These are phyloP conservation scores for Tanypteryx hageni DNA, from an alignment of 2,888 invertebrate species.

Conservation along the genomic window DNA sequence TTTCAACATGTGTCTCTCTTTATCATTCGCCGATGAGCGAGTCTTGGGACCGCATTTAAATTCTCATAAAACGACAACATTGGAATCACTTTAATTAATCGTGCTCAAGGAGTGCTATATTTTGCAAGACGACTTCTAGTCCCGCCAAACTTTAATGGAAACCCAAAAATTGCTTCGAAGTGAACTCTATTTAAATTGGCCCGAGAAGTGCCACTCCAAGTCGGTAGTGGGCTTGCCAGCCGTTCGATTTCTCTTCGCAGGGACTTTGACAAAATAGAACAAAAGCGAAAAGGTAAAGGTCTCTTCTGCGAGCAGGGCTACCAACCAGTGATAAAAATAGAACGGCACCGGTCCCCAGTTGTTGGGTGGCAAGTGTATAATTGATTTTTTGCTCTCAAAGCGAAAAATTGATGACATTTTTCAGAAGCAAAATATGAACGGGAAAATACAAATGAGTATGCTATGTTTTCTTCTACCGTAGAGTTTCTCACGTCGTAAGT, in stretches of 20 bases:
- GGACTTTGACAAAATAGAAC: constrained; percentile 47
- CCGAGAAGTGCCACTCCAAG: background rate
- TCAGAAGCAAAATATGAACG: background rate
- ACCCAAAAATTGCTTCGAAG: background rate
- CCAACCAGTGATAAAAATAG: background rate
- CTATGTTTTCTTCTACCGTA: background rate
- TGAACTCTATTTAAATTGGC: constrained; percentile 24
- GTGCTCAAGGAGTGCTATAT: no score
- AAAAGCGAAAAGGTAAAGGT: constrained; percentile 33
- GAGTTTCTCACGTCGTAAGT: constrained; percentile 14
- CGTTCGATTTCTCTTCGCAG: background rate
- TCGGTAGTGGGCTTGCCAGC: background rate
- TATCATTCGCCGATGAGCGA: no score
- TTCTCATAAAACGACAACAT: no score
- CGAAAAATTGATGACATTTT: background rate
- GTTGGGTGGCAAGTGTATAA: background rate
- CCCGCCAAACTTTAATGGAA: background rate
- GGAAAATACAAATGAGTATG: background rate
- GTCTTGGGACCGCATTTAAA: no score
- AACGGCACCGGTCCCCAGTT: background rate
- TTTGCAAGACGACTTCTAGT: background rate
- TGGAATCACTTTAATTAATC: no score
- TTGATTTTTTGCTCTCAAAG: background rate
- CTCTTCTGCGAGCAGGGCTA: constrained; percentile 25
- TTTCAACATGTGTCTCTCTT: no score